Conservation (phyloP, 1,140 invertebrate genomes). For the Atta colombica region DNA sequence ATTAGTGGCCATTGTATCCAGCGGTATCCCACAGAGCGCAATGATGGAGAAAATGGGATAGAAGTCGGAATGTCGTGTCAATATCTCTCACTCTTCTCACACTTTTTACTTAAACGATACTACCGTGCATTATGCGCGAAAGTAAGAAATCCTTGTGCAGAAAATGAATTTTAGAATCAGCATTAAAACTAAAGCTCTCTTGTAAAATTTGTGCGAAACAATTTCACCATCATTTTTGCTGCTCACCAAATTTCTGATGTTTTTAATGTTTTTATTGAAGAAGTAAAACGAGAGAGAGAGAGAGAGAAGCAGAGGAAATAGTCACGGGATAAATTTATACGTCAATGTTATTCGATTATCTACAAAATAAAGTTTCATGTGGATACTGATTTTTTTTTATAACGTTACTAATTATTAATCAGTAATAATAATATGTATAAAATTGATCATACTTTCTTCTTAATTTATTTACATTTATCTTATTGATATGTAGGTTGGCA, state of each 20-base stretch:
- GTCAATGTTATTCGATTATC: too few species aligned
- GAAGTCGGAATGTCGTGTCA: constrained; percentile 8
- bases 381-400: too few species aligned
- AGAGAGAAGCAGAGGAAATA: too few species aligned
- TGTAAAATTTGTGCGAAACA: background rate
- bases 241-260: too few species aligned
- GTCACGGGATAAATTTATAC: background rate
- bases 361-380: too few species aligned
- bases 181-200: background rate
- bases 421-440: too few species aligned
- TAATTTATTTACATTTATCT: constrained; percentile 5
- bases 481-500: constrained; percentile 77
- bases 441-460: too few species aligned
- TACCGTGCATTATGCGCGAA: background rate
- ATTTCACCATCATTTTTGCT: background rate
- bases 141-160: background rate
- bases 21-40: constrained; percentile 26
- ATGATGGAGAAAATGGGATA: constrained; percentile 13
- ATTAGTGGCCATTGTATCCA: constrained; percentile 66
- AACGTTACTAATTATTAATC: too few species aligned
- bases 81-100: constrained; percentile 15
- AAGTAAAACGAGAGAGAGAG: too few species aligned
- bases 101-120: constrained; percentile 2
- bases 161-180: background rate
- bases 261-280: background rate